Conservation (phyloP, 2,888 invertebrate genomes). For the Lepidocyrtoides sp. region DNA sequence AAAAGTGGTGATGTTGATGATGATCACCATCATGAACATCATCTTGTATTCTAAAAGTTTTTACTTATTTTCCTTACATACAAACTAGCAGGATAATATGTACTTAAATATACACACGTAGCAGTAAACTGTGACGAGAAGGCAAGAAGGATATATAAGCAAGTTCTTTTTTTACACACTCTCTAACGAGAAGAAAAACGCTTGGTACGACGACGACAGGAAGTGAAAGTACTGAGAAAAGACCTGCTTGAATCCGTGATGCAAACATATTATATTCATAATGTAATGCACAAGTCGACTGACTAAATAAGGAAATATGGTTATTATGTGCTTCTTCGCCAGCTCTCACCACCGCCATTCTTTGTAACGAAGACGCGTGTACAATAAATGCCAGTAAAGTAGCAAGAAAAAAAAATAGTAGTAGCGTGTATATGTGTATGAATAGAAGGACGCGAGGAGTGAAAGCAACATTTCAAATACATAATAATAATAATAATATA, state of each 20-base stretch:
- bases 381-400: conserved; percentile 48
- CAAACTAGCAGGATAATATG: neutral
- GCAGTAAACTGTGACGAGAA: neutral
- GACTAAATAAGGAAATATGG: conserved; percentile 79
- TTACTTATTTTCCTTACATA: conserved; percentile 45
- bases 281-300: conserved; percentile 77
- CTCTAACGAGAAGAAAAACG: conserved; percentile 73
- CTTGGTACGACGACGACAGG: conserved; percentile 62
- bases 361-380: conserved; percentile 42
- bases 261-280: conserved; percentile 79
- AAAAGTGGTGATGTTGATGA: conserved; percentile 32
- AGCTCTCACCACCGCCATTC: conserved; percentile 57
- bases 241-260: conserved; percentile 72
- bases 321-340: conserved; percentile 74
- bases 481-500: neutral
- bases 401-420: neutral
- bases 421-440: neutral
- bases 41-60: conserved; percentile 68
- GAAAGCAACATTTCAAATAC: conserved; percentile 28
- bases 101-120: conserved; percentile 37
- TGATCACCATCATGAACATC: conserved; percentile 56
- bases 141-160: no score
- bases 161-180: conserved; percentile 42
- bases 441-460: neutral
- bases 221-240: conserved; percentile 72